Evolutionary conservation across 2,797 vertebrate species (phyloP).

Genomic region (Acropternis orthonyx): DNA sequence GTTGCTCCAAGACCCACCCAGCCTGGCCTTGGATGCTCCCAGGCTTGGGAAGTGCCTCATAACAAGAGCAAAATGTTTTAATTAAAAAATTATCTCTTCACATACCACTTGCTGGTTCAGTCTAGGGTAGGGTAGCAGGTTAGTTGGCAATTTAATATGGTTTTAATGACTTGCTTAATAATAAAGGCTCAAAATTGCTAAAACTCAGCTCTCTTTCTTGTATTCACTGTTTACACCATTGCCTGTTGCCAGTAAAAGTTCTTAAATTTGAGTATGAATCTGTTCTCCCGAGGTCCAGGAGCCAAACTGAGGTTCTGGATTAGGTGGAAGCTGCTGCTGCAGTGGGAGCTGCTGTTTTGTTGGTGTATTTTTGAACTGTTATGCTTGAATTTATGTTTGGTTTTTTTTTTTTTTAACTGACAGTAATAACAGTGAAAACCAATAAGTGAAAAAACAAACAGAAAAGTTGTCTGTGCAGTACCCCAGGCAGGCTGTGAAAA

Average conservation of each 20-base stretch:
- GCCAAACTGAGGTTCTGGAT: background rate
- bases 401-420: background rate
- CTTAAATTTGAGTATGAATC: background rate
- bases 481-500: background rate
- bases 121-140: no score
- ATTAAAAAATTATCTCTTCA: background rate
- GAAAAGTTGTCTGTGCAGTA: background rate
- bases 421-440: background rate
- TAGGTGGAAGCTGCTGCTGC: background rate
- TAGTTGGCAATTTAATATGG: background rate
- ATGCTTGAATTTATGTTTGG: background rate
- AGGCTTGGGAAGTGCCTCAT: background rate
- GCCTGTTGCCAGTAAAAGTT: background rate
- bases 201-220: background rate
- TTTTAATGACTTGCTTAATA: background rate
- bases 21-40: rapidly evolving
- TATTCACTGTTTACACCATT: background rate
- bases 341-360: background rate
- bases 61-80: background rate
- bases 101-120: rapidly evolving
- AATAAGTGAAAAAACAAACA: background rate
- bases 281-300: background rate
- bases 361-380: background rate
- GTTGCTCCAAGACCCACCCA: background rate
- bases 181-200: background rate